Conservation (phyloP, 2,888 invertebrate genomes). For the Phytoseiulus persimilis region DNA sequence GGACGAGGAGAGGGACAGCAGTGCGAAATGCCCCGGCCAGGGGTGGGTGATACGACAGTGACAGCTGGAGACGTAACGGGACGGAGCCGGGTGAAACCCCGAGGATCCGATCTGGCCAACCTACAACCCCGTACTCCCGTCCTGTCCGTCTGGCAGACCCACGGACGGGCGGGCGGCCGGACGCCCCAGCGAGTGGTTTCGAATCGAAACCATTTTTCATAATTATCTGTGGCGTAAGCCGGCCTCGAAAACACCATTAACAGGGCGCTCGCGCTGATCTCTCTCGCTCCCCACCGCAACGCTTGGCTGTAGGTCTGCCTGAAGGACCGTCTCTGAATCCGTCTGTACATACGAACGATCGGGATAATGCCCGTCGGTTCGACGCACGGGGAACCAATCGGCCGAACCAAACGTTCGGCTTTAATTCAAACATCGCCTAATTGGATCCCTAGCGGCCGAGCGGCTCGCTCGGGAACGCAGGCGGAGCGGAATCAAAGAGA, state of each 20-base stretch:
- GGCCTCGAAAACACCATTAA: conserved; percentile 5
- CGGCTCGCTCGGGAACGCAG: not conserved
- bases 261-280: not conserved
- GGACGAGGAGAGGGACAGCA: not conserved
- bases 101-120: not conserved
- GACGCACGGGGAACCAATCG: too few species aligned
- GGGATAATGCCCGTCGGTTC: too few species aligned
- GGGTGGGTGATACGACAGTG: not conserved
- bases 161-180: not conserved
- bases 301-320: not conserved
- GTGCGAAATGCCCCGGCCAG: not conserved
- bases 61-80: not conserved
- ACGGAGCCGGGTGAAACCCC: not conserved
- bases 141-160: too few species aligned
- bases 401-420: not conserved
- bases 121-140: not conserved
- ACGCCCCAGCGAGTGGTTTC: not conserved
- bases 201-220: not conserved
- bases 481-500: not conserved
- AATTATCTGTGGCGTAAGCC: not conserved
- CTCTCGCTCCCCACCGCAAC: not conserved
- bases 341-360: not conserved
- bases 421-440: not conserved
- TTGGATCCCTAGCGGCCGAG: not conserved
- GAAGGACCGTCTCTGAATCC: not conserved